Evolutionary conservation across 2,888 invertebrate species (phyloP), one percentile per base, ranked within the genome.

Genomic region (Salpingus planirostris): DNA sequence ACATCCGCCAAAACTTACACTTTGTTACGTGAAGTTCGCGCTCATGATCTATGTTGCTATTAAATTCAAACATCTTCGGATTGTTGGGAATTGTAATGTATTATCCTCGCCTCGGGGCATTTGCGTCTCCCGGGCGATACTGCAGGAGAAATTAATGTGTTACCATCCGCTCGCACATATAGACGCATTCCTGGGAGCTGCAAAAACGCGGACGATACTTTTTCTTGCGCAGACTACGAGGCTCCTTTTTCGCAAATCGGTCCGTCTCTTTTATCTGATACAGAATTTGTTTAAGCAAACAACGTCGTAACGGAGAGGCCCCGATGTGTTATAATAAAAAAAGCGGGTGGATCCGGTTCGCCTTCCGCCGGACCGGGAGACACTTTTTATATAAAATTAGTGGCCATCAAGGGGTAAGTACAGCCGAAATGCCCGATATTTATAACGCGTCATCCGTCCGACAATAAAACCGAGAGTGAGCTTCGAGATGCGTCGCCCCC

Each of bases 1-100:
- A 44, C 42, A 33, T 41, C 40, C 40, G 40, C 34, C 43, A 30
- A 36, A 57, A 59, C 56, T 60, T 56, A 54, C 55, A 60, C 50
- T 57, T 58, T 58, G 58, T 59, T 59, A 60, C 56, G 59, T 59
- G 56, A 62, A 62, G 52, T 62, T 60, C 53, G 54, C 56, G 55
- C 55, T 55, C 62, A 63, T 64, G 64, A 64, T 64, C 59, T 63
- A 64, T 62, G 62, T 60, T 50, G 60, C 63, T 62, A 63, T 64
- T 64, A 63, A 63, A 62, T 63, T 62, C 60, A 60, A 64, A 62
- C 63, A 62, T 64, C 62, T 62, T 62, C 55, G 62, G 59, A 63
- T 64, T 63, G 64, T 62, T 62, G 57, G 55, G 57, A 63, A 64
- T 62, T 64, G 61, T 57, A 60, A 64, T 64, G 61, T 60, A 63